phyloP scores from a whole-genome alignment of 2,113 vertebrate genomes.

The Bombycilla garrulus region DNA sequence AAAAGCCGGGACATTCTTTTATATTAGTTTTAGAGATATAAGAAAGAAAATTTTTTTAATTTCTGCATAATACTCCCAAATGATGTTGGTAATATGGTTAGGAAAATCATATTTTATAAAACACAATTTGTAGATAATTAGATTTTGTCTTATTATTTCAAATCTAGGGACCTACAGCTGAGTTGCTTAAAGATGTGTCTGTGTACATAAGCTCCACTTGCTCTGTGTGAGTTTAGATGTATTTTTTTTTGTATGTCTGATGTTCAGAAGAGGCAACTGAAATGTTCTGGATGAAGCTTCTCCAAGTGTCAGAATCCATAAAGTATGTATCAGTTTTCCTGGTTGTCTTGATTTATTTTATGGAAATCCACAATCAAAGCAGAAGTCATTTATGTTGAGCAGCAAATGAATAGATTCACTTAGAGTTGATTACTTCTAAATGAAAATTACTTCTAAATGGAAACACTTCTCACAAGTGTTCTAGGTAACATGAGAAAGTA shows the following conservation, averaged over 20 bases:
- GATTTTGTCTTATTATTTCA: not conserved
- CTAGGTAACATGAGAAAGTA: not conserved
- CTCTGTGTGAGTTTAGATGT: not conserved
- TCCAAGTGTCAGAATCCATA: not conserved
- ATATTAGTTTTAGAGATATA: not conserved
- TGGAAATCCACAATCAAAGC: not conserved
- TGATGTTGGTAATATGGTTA: not conserved
- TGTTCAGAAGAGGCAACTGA: not conserved
- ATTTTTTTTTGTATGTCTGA: not conserved
- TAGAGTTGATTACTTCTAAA: not conserved
- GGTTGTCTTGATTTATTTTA: not conserved
- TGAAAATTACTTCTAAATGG: not conserved
- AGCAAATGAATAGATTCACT: not conserved
- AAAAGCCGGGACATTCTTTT: not conserved
- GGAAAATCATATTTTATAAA: not conserved
- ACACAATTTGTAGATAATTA: not conserved
- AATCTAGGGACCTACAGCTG: not conserved
- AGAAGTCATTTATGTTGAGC: not conserved
- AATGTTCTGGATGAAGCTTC: not conserved
- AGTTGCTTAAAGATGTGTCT: not conserved
- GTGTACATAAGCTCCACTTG: not conserved
- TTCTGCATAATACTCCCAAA: not conserved
- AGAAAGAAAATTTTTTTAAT: not conserved
- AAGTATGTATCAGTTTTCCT: not conserved
- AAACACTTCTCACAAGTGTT: not conserved